These are phyloP conservation scores for Hippolais icterina DNA, from an alignment of 2,113 vertebrate genomes.

Conservation along the genomic window DNA sequence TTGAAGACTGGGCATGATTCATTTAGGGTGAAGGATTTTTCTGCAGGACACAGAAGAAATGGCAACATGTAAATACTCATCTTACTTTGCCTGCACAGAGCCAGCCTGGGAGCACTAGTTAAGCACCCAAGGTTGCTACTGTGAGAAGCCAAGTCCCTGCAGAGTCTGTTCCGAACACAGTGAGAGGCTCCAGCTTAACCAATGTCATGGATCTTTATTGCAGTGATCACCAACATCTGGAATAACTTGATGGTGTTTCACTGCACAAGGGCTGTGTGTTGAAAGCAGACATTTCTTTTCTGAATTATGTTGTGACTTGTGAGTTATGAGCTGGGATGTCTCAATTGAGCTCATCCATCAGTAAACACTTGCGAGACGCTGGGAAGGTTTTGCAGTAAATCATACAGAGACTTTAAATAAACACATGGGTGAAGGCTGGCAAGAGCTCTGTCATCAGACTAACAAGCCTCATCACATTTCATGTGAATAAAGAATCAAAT, in stretches of 20 bases:
- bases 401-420: background rate
- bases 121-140: background rate
- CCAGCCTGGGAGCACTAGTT: background rate
- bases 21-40: background rate
- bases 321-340: background rate
- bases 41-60: background rate
- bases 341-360: background rate
- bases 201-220: fast-evolving
- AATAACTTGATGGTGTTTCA: fast-evolving
- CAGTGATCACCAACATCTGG: background rate
- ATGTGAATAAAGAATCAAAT: background rate
- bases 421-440: background rate
- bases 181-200: background rate
- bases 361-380: background rate
- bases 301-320: conserved; percentile 17
- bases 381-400: background rate
- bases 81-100: background rate
- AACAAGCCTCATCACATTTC: background rate
- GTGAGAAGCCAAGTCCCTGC: background rate
- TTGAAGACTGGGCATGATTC: background rate
- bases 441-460: background rate
- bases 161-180: background rate
- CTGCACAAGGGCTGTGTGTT: background rate
- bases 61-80: background rate
- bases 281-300: background rate